Conservation (phyloP, 2,113 vertebrate species). For the Dendrocopos noguchii region DNA sequence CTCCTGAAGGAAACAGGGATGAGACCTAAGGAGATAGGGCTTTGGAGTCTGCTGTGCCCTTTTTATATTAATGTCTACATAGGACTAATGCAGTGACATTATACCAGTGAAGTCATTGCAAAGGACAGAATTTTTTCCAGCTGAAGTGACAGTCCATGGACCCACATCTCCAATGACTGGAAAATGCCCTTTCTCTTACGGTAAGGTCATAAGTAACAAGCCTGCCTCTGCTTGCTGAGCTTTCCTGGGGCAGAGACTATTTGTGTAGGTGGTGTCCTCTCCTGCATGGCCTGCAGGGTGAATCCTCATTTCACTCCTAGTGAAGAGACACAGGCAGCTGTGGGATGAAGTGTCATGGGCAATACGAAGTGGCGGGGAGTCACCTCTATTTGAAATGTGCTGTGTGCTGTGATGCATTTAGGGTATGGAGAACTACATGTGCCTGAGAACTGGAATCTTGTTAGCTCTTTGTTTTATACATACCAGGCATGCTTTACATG, state of each 20-base stretch:
- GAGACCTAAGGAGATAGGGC: neutral
- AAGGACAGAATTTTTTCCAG: neutral
- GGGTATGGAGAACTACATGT: neutral
- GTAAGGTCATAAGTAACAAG: conserved; percentile 6
- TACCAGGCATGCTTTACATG: neutral
- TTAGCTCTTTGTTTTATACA: neutral
- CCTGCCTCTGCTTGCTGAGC: neutral
- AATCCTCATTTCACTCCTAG: neutral
- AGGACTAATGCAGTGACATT: neutral
- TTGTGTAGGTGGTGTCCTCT: neutral
- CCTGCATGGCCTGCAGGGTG: neutral
- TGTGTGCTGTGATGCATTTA: neutral
- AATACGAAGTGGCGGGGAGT: neutral
- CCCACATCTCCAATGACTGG: neutral
- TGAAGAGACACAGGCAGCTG: neutral
- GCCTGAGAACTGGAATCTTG: neutral
- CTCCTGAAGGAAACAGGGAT: neutral
- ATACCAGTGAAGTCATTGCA: neutral
- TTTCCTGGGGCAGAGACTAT: conserved; percentile 1
- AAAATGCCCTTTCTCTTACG: conserved; percentile 13
- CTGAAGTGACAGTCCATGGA: neutral
- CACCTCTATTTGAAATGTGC: neutral
- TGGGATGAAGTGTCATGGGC: neutral
- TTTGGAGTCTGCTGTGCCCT: neutral
- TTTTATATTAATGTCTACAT: neutral